phyloP scores from a whole-genome alignment of 1,140 invertebrate genomes.

The Macrosteles quadrilineatus region DNA sequence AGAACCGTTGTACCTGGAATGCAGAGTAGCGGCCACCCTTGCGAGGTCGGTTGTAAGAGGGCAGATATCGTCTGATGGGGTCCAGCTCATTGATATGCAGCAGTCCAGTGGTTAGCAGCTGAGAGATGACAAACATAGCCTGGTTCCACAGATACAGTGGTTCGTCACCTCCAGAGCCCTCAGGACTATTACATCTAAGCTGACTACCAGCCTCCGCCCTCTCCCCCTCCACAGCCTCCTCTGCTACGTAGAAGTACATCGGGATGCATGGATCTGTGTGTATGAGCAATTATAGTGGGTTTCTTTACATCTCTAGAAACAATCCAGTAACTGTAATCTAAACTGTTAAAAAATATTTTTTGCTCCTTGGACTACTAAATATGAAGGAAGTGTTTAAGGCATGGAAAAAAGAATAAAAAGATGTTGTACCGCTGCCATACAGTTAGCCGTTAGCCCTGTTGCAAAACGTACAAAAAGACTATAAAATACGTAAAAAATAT shows the following conservation, averaged over 20 bases:
- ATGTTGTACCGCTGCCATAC: too few species aligned
- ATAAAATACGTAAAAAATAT: too few species aligned
- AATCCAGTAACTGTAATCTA: not conserved
- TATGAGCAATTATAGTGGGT: too few species aligned
- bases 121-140: slow-evolving; percentile 90
- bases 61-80: slow-evolving; percentile 91
- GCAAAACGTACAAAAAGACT: too few species aligned
- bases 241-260: slow-evolving; percentile 90
- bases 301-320: too few species aligned
- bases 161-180: slow-evolving; percentile 53
- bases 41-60: slow-evolving; percentile 91
- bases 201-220: slow-evolving; percentile 69
- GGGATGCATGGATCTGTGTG: slow-evolving; percentile 82
- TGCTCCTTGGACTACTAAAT: too few species aligned
- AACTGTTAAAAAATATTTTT: not conserved
- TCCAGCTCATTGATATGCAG: slow-evolving; percentile 95
- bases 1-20: slow-evolving; percentile 97
- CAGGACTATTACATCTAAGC: slow-evolving; percentile 60
- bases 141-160: slow-evolving; percentile 63
- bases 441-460: too few species aligned
- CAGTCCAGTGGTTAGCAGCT: slow-evolving; percentile 84
- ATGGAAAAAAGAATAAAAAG: too few species aligned
- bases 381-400: too few species aligned
- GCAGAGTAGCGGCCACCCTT: slow-evolving; percentile 92
- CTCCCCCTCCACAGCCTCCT: slow-evolving; percentile 77